phyloP scores from a whole-genome alignment of 2,888 invertebrate genomes.

The Dioctria linearis region DNA sequence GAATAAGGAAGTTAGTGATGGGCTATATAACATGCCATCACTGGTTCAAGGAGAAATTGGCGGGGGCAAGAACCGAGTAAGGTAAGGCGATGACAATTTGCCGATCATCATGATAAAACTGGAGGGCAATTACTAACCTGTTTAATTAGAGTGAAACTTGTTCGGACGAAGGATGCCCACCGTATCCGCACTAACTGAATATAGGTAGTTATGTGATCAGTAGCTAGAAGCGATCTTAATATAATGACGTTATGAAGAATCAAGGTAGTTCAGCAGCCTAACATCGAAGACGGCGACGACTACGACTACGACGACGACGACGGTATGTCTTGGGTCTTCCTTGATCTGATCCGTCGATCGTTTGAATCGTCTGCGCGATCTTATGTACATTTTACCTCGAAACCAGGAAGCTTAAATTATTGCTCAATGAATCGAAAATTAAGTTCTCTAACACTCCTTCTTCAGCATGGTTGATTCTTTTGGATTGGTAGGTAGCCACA shows the following conservation, averaged over 20 bases:
- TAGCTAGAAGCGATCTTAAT: constrained; percentile 45
- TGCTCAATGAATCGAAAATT: constrained; percentile 44
- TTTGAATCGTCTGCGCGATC: constrained; percentile 42
- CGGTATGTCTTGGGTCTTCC: constrained; percentile 17
- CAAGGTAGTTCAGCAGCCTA: too few species aligned
- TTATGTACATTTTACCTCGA: constrained; percentile 15
- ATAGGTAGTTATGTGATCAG: not conserved
- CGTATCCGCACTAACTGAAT: not conserved
- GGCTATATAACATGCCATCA: constrained; percentile 39
- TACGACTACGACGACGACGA: not conserved
- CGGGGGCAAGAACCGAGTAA: constrained; percentile 29
- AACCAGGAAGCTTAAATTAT: constrained; percentile 53
- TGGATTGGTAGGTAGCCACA: not conserved
- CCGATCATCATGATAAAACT: constrained; percentile 14
- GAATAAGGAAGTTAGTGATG: constrained; percentile 43
- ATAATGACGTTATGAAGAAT: not conserved
- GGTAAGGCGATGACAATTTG: constrained; percentile 46
- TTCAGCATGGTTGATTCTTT: not conserved
- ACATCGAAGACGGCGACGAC: not conserved
- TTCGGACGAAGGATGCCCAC: constrained; percentile 49
- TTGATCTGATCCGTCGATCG: constrained; percentile 12
- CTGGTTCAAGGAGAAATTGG: constrained; percentile 32
- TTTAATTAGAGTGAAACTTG: constrained; percentile 48
- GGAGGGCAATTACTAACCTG: constrained; percentile 43
- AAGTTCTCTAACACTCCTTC: constrained; percentile 39